Conservation (phyloP, 2,113 vertebrate species). For the Tichodroma muraria region DNA sequence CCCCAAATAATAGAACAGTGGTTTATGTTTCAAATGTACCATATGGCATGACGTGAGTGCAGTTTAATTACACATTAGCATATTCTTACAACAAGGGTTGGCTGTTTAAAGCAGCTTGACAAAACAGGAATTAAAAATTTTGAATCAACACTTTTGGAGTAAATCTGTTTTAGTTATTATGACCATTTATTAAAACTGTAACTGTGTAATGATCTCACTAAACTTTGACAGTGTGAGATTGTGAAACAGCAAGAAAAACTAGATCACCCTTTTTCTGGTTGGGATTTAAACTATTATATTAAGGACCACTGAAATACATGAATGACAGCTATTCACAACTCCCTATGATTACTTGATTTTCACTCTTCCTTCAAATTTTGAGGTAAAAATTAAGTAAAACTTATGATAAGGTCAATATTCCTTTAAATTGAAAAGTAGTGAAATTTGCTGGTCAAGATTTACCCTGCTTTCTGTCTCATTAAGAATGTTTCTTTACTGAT, state of each 20-base stretch:
- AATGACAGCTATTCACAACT: neutral
- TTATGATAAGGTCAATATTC: neutral
- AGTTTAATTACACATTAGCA: slow-evolving; percentile 81
- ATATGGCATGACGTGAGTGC: slow-evolving; percentile 71
- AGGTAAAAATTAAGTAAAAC: neutral
- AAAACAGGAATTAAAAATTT: slow-evolving; percentile 73
- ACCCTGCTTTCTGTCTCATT: slow-evolving; percentile 50
- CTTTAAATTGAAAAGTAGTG: slow-evolving; percentile 25
- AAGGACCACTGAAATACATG: neutral
- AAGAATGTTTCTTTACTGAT: slow-evolving; percentile 53
- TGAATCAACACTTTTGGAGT: slow-evolving; percentile 35
- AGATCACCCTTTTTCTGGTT: neutral
- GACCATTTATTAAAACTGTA: neutral
- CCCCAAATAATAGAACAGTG: slow-evolving; percentile 66
- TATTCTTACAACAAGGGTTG: slow-evolving; percentile 69
- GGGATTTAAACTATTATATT: neutral
- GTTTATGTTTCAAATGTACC: slow-evolving; percentile 76
- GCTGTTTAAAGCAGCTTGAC: slow-evolving; percentile 69
- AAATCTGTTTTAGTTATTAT: slow-evolving; percentile 24
- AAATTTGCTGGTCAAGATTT: slow-evolving; percentile 29
- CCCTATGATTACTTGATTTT: neutral
- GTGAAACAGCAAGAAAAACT: neutral
- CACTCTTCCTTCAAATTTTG: neutral
- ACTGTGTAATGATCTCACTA: neutral
- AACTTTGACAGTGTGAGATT: neutral